These are phyloP conservation scores for Phortica magna DNA, from an alignment of 2,888 invertebrate genomes.

Conservation along the genomic window DNA sequence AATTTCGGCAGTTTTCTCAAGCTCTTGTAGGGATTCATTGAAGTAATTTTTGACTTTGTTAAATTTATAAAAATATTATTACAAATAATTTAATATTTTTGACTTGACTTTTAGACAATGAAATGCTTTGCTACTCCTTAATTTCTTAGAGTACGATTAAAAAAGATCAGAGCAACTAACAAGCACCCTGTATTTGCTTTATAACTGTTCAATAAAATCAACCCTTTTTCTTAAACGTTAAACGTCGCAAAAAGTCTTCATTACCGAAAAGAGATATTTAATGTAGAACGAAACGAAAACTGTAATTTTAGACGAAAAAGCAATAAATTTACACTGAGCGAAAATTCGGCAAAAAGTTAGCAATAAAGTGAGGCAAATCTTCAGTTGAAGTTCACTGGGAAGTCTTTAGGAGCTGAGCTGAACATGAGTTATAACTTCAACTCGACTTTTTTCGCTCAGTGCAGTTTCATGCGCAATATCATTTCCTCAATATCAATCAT, in stretches of 20 bases:
- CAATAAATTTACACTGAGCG: slow-evolving; percentile 45
- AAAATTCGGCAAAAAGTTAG: slow-evolving; percentile 22
- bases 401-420: too few species aligned
- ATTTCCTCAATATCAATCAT: slow-evolving; percentile 72
- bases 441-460: not conserved
- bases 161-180: not conserved
- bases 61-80: not conserved
- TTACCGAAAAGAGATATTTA: slow-evolving; percentile 52
- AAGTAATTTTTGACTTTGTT: not conserved
- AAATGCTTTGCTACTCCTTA: not conserved
- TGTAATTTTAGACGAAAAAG: not conserved
- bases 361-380: not conserved
- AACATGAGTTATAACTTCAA: not conserved
- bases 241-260: slow-evolving; percentile 55
- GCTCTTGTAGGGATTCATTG: not conserved
- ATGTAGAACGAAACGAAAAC: slow-evolving; percentile 38
- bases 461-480: slow-evolving; percentile 50
- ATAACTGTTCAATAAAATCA: slow-evolving; percentile 30
- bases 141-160: too few species aligned
- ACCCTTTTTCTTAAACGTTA: slow-evolving; percentile 53
- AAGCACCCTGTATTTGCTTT: slow-evolving; percentile 56
- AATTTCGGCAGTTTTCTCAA: slow-evolving; percentile 55
- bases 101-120: not conserved
- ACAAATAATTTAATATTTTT: not conserved
- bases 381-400: too few species aligned